Evolutionary conservation across 92 coral and sea anemone species (phyloP), one percentile per base, ranked within the genome.

Genomic region (Phymanthus crucifer): DNA sequence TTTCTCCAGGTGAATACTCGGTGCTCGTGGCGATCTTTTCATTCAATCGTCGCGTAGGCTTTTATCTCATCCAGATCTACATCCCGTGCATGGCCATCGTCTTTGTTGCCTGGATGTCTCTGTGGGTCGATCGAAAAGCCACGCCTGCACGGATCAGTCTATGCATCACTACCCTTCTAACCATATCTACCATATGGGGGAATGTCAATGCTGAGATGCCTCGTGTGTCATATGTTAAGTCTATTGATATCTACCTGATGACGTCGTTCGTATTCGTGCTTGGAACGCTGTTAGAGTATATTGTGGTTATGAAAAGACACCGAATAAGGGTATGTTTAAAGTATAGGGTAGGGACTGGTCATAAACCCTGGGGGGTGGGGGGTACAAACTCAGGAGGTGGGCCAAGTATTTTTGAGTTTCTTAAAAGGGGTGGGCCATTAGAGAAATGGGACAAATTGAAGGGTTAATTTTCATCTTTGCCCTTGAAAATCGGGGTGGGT

Each of bases 81-180:
- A 84, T 94, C 8, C 98, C 98, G 3, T 94, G 95, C 70, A 83
- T 91, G 78, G 89, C 89, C 32, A 87, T 94, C n/a, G 98, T 94
- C 43, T 82, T 94, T 32, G 91, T 94, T 13, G 91, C 96, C 23
- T 92, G 95, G 91, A 83, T 94, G 83, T 91, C 95, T 32, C 89
- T 94, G 46, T 94, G 94, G 90, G 93, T 94, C 12, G 95, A 94
- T 46, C 78, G 89, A 5, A 83, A 81, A 18, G 93, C 94, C 50
- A 91, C 93, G 2, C 93, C 98, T 0, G 98, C 98, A 1, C 84
- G 98, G 45, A 89, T 94, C 13, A 84, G 93, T 56, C 87, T 94
- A 70, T 84, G 93, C 54, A 76, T 94, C 75, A 94, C 98, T 2
- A 91, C 95, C 0, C 90, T 94, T 10, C 92, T 94, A 27, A 94